Conservation (phyloP, 23 tunicate species). For the Oikopleura vanhoeffeni region DNA sequence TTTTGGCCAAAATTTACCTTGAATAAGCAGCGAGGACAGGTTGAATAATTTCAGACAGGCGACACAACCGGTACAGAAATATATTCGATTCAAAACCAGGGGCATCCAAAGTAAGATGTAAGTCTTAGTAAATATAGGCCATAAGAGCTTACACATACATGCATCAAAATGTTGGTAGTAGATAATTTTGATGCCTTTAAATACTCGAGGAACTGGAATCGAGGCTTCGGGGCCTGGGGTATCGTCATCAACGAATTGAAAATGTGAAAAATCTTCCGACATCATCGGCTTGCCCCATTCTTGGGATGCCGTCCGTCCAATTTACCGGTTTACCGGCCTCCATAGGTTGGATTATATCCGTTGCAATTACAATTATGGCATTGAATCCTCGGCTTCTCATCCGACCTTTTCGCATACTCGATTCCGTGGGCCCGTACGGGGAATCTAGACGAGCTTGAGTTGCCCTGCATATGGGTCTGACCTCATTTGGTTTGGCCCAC, state of each 20-base stretch:
- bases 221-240: conserved; percentile 9
- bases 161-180: neutral
- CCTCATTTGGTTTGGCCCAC: no score
- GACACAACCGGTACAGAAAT: conserved; percentile 16
- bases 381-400: no score
- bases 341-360: no score
- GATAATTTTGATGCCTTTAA: neutral
- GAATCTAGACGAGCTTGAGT: neutral
- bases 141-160: neutral
- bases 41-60: conserved; percentile 9
- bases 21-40: neutral
- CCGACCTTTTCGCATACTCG: no score
- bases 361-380: no score
- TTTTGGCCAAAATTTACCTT: no score
- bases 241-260: conserved; percentile 13
- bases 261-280: neutral
- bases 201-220: conserved; percentile 8
- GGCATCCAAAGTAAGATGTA: neutral
- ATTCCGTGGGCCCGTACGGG: no score
- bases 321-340: neutral
- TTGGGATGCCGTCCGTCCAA: neutral
- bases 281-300: conserved; percentile 2
- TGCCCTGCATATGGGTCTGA: neutral
- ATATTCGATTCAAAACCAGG: conserved; percentile 7
- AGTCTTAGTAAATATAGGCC: neutral